Conservation (phyloP, 2,113 vertebrate species). For the Pluvialis apricaria region DNA sequence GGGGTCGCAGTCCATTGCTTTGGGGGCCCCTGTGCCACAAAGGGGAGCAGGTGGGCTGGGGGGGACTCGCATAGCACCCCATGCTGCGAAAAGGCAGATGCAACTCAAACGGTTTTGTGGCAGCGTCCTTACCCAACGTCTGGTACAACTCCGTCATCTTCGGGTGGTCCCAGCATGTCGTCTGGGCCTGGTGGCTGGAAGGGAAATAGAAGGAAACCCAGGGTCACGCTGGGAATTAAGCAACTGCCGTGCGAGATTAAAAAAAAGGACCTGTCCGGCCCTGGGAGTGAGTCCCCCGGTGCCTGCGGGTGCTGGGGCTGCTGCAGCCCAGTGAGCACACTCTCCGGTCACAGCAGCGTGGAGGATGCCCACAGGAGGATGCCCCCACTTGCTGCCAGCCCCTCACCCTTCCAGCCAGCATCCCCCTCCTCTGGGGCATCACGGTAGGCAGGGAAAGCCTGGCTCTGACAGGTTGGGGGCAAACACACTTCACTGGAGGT, state of each 20-base stretch:
- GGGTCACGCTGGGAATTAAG: neutral
- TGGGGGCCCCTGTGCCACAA: neutral
- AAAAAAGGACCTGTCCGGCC: fast-evolving
- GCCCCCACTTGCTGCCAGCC: neutral
- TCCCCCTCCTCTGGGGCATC: neutral
- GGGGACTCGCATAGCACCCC: neutral
- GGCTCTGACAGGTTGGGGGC: neutral
- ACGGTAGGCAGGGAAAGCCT: neutral
- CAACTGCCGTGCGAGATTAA: neutral
- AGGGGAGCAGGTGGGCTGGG: neutral
- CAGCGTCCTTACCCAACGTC: slow-evolving; percentile 82
- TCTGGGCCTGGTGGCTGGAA: slow-evolving; percentile 95
- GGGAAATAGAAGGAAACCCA: neutral
- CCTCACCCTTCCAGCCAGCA: neutral
- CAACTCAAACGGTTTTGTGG: fast-evolving
- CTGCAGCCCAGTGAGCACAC: neutral
- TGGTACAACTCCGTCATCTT: slow-evolving; percentile 99
- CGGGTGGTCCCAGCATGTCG: slow-evolving; percentile 98
- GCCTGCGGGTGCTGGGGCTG: neutral
- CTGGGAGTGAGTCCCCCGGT: neutral
- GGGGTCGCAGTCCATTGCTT: neutral
- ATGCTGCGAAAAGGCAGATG: fast-evolving
- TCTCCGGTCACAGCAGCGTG: neutral
- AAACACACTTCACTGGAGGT: fast-evolving
- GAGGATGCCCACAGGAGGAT: neutral